Percentiles rank a stretch among this genome's conserved stretches.
phyloP scores from a whole-genome alignment of 2,888 invertebrate species.

The Seira musarum region DNA sequence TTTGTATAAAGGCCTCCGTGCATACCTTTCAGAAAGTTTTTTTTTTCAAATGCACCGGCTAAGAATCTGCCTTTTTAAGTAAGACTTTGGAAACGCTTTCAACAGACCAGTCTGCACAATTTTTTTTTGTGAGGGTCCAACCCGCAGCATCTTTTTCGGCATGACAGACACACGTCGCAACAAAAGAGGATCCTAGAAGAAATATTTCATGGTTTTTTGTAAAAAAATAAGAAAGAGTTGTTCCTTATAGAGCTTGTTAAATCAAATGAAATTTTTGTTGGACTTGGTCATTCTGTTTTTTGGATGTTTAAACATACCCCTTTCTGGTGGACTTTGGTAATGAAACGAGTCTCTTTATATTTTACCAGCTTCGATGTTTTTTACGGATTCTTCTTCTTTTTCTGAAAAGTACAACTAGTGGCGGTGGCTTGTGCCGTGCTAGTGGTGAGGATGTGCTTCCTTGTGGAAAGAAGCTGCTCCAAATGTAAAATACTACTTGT shows the following conservation, averaged over 20 bases:
- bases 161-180: neutral
- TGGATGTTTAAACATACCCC: neutral
- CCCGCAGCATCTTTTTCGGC: neutral
- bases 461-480: neutral
- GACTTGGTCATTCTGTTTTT: neutral
- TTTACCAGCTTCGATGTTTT: too few species aligned
- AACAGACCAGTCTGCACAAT: neutral
- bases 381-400: too few species aligned
- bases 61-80: neutral
- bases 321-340: neutral
- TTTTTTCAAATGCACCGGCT: neutral
- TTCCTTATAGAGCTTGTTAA: conserved; percentile 7
- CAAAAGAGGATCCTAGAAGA: conserved; percentile 5
- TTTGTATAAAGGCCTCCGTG: neutral
- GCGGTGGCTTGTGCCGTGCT: too few species aligned
- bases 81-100: neutral
- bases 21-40: neutral
- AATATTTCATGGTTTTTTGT: neutral
- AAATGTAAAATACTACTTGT: neutral
- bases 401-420: too few species aligned
- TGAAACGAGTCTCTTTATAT: too few species aligned
- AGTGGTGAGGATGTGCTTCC: conserved; percentile 5
- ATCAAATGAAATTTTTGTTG: neutral
- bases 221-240: neutral
- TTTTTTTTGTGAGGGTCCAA: neutral